phyloP scores from a whole-genome alignment of 2,113 vertebrate species.

The Panurus biarmicus region DNA sequence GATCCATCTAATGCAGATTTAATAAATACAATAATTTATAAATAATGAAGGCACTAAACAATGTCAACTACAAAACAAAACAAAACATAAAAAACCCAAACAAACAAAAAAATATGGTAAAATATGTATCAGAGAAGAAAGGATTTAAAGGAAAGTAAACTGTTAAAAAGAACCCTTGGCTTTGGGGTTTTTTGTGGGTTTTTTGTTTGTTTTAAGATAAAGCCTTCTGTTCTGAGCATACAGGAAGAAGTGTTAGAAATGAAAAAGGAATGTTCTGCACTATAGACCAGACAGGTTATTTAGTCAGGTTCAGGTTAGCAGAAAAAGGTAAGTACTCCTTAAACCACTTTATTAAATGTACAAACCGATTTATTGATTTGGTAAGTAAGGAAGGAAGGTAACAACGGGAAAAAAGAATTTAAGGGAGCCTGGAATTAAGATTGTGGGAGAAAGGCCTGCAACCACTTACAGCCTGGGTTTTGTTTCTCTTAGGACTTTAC shows the following conservation, averaged over 20 bases:
- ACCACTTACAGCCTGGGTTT: neutral
- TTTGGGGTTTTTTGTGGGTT: fast-evolving
- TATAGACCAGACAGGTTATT: neutral
- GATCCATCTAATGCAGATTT: neutral
- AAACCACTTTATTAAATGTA: neutral
- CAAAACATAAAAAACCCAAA: neutral
- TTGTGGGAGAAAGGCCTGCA: neutral
- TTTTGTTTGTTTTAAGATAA: neutral
- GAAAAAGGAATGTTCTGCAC: neutral
- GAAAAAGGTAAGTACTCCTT: neutral
- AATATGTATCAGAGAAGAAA: neutral
- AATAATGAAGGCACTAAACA: neutral
- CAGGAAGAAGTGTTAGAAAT: neutral
- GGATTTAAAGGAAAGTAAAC: neutral
- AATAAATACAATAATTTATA: neutral
- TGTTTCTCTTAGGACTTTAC: neutral
- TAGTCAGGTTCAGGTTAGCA: neutral
- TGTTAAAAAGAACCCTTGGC: neutral
- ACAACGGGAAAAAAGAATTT: neutral
- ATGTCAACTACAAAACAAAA: neutral
- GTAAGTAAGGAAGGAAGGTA: neutral
- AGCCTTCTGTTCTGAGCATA: neutral
- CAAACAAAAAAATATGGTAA: neutral
- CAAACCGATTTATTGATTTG: neutral
- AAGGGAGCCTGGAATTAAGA: neutral